These are phyloP conservation scores for Sapajus apella DNA, from an alignment of 2,113 vertebrate species.

Conservation along the genomic window DNA sequence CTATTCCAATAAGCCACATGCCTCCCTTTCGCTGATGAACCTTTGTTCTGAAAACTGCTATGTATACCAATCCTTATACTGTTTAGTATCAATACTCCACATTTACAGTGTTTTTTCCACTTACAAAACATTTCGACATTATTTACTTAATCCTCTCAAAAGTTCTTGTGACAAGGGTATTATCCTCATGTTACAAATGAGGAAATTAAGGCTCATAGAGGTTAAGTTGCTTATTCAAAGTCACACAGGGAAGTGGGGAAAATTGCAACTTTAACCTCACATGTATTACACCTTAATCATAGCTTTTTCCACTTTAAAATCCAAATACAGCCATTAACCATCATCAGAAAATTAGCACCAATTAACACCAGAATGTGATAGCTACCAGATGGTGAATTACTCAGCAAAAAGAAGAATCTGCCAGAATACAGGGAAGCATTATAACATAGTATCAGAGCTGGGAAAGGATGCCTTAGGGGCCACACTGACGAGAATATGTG, in stretches of 20 bases:
- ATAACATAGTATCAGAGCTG: not conserved
- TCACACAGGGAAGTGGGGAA: not conserved
- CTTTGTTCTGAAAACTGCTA: not conserved
- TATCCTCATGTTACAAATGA: slow-evolving; percentile 37
- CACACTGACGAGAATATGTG: not conserved
- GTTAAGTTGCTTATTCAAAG: slow-evolving; percentile 47
- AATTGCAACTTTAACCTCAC: slow-evolving; percentile 14
- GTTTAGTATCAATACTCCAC: not conserved
- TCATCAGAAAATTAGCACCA: slow-evolving; percentile 67
- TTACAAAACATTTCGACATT: slow-evolving; percentile 28
- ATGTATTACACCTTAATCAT: slow-evolving; percentile 10
- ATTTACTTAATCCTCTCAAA: slow-evolving; percentile 46
- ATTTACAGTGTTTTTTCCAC: not conserved
- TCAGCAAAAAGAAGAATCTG: slow-evolving; percentile 32
- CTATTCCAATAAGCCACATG: not conserved
- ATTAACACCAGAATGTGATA: slow-evolving; percentile 51
- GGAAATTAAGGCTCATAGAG: slow-evolving; percentile 26
- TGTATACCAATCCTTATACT: not conserved
- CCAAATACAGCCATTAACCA: slow-evolving; percentile 37
- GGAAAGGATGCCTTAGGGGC: not conserved
- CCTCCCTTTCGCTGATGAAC: not conserved
- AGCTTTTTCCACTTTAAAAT: slow-evolving; percentile 59
- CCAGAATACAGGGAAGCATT: not conserved
- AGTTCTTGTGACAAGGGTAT: not conserved
- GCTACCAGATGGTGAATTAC: slow-evolving; percentile 56